Percentiles rank a stretch among this genome's conserved stretches.
phyloP scores from a whole-genome alignment of 2,113 vertebrate species.

The Labrus mixtus region DNA sequence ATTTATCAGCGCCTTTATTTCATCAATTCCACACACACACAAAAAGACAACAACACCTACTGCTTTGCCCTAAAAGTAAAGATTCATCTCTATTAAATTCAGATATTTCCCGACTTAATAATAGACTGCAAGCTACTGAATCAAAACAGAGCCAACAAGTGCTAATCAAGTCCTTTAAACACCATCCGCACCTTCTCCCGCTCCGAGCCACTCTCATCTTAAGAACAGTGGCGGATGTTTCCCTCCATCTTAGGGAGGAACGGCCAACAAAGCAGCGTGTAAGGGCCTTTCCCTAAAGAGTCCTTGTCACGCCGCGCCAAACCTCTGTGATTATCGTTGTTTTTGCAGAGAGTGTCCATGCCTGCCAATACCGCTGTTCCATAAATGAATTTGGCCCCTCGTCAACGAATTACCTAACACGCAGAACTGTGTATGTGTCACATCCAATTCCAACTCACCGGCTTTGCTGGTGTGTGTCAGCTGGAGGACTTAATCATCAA shows the following conservation, averaged over 20 bases:
- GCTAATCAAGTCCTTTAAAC: constrained; percentile 47
- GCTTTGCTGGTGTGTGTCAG: constrained; percentile 82
- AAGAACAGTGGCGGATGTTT: constrained; percentile 72
- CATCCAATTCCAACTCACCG: constrained; percentile 84
- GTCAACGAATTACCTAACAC: constrained; percentile 86
- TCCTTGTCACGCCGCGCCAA: constrained; percentile 81
- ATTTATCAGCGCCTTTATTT: constrained; percentile 76
- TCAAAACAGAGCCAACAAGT: constrained; percentile 38
- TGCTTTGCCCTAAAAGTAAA: constrained; percentile 8
- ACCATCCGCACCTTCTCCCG: constrained; percentile 48
- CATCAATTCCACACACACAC: constrained; percentile 47
- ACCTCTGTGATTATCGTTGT: constrained; percentile 84
- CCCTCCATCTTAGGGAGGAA: constrained; percentile 78
- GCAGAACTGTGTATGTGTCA: constrained; percentile 84
- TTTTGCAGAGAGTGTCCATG: constrained; percentile 83
- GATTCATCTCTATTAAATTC: background rate
- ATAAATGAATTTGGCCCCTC: constrained; percentile 86
- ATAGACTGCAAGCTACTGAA: constrained; percentile 3
- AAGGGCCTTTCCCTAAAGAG: constrained; percentile 84
- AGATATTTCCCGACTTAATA: background rate
- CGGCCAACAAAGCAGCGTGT: constrained; percentile 82
- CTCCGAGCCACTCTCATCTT: constrained; percentile 70
- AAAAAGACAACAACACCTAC: background rate
- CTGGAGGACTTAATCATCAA: constrained; percentile 85
- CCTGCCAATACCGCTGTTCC: constrained; percentile 85